phyloP scores from a whole-genome alignment of 2,888 invertebrate species.

The Amphipoea oculea region DNA sequence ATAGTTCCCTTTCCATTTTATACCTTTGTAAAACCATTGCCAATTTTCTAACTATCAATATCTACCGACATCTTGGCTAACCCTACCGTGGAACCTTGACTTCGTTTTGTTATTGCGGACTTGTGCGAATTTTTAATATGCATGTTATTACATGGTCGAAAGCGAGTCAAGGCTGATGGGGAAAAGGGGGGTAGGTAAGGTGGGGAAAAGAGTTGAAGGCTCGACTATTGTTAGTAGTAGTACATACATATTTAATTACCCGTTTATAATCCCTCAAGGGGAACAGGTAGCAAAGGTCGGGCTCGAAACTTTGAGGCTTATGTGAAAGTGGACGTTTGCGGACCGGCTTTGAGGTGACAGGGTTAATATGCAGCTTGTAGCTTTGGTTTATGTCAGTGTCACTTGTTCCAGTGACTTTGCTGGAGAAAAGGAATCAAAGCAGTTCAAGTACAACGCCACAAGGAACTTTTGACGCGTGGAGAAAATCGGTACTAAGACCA shows the following conservation, averaged over 20 bases:
- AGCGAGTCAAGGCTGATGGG: conserved; percentile 44
- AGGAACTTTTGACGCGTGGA: neutral
- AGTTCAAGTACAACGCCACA: neutral
- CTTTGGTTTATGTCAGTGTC: conserved; percentile 28
- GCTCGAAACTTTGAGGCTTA: conserved; percentile 38
- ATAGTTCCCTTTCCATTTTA: neutral
- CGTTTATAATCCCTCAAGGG: conserved; percentile 54
- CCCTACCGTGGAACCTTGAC: conserved; percentile 40
- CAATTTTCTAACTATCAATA: conserved; percentile 30
- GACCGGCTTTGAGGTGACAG: conserved; percentile 39
- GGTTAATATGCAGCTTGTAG: conserved; percentile 28
- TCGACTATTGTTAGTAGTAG: conserved; percentile 51
- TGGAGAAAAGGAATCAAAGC: neutral
- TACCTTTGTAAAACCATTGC: conserved; percentile 7
- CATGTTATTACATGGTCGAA: conserved; percentile 47
- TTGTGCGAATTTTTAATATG: conserved; percentile 60
- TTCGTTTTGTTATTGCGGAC: conserved; percentile 50
- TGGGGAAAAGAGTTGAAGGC: conserved; percentile 44
- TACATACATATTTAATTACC: conserved; percentile 50
- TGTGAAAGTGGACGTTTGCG: conserved; percentile 36
- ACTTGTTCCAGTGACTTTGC: neutral
- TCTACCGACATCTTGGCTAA: conserved; percentile 30
- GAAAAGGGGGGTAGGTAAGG: neutral
- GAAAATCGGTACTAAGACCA: no score
- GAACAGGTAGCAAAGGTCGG: conserved; percentile 42